These are phyloP conservation scores for Eupithecia inturbata DNA, from an alignment of 2,888 invertebrate genomes.

Conservation along the genomic window DNA sequence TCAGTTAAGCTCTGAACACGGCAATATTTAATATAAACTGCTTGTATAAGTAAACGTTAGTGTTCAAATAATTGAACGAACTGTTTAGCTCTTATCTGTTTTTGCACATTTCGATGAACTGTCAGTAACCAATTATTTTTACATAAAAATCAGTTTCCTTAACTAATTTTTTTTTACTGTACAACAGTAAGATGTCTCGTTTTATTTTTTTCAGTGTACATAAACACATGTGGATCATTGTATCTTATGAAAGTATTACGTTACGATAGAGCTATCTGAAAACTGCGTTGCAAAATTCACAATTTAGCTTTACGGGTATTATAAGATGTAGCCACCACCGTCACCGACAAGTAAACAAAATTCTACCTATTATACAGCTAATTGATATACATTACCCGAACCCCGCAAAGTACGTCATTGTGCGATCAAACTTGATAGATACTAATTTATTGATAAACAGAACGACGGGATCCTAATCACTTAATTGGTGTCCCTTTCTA, in stretches of 20 bases:
- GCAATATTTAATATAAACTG: too few relatives aligned
- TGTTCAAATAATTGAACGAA: too few relatives aligned
- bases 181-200: too few relatives aligned
- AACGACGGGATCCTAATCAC: constrained; percentile 70
- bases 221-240: not conserved
- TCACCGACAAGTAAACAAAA: not conserved
- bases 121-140: too few relatives aligned
- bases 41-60: too few relatives aligned
- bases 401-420: constrained; percentile 51
- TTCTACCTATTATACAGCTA: not conserved
- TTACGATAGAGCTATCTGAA: not conserved
- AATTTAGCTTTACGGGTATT: not conserved
- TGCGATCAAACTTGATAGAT: constrained; percentile 53
- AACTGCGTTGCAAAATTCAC: not conserved
- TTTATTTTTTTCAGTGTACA: too few relatives aligned
- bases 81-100: too few relatives aligned
- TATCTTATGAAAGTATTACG: not conserved
- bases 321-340: not conserved
- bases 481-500: constrained; percentile 70
- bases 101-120: too few relatives aligned
- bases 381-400: constrained; percentile 7
- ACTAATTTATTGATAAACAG: constrained; percentile 67
- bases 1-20: too few relatives aligned
- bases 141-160: too few relatives aligned
- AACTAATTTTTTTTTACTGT: too few relatives aligned